Evolutionary conservation across 1,140 invertebrate species (phyloP).

Genomic region (Episyrphus balteatus): DNA sequence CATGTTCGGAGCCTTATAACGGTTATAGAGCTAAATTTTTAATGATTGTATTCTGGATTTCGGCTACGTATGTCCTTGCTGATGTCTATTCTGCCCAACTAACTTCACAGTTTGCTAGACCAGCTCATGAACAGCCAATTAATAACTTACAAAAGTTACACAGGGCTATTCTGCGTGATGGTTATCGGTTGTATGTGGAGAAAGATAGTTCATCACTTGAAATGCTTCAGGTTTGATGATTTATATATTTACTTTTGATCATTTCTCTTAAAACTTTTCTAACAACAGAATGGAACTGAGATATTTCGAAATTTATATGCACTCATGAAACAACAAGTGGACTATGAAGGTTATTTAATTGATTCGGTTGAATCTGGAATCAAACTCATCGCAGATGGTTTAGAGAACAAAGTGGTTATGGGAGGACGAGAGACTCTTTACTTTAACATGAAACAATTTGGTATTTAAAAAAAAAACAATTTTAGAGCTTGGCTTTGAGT

Average conservation of each 20-base stretch:
- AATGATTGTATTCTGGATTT: conserved; percentile 49
- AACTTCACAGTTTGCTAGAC: conserved; percentile 54
- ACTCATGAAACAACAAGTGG: conserved; percentile 45
- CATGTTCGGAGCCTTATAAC: conserved; percentile 39
- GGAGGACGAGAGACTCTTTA: conserved; percentile 57
- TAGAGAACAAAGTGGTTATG: conserved; percentile 45
- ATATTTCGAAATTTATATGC: conserved; percentile 52
- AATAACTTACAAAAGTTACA: conserved; percentile 48
- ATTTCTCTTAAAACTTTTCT: background rate
- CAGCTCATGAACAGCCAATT: conserved; percentile 50
- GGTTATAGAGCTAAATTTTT: conserved; percentile 49
- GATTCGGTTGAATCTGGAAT: conserved; percentile 55
- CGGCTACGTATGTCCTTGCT: conserved; percentile 57
- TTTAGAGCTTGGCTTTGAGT: background rate
- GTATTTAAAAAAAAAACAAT: conserved; percentile 33
- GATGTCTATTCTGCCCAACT: conserved; percentile 63
- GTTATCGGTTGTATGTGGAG: conserved; percentile 53
- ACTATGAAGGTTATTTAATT: conserved; percentile 37
- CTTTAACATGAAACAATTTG: conserved; percentile 57
- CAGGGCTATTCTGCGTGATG: conserved; percentile 46
- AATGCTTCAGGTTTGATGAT: conserved; percentile 46
- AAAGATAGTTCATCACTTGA: conserved; percentile 54
- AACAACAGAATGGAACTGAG: conserved; percentile 55
- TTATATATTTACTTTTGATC: background rate
- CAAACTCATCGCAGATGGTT: conserved; percentile 42